A percentile compares a stretch with the other conserved stretches of the same genome.
Conservation (phyloP, 2,797 vertebrate species). For the Chiropotes sagulatus region DNA sequence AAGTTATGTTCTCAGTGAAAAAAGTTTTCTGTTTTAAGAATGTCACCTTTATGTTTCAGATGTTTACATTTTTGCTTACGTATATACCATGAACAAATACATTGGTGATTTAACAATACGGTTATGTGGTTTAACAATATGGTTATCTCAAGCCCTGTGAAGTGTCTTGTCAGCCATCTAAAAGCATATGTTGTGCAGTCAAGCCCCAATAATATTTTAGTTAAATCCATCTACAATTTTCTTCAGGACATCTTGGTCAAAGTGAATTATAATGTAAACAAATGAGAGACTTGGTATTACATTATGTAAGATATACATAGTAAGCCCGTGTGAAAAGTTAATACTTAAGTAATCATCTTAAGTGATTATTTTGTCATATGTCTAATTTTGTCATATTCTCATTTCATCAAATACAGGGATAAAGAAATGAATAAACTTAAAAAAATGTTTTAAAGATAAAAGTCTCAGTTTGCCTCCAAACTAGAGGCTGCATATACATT, state of each 20-base stretch:
- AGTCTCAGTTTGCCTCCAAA: not conserved
- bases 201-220: slow-evolving; percentile 61
- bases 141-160: slow-evolving; percentile 73
- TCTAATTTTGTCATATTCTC: slow-evolving; percentile 6
- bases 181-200: slow-evolving; percentile 72
- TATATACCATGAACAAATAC: slow-evolving; percentile 47
- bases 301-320: not conserved
- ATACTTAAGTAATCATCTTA: not conserved
- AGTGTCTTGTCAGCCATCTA: slow-evolving; percentile 73
- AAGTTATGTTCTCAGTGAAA: slow-evolving; percentile 71
- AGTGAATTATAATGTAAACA: slow-evolving; percentile 69
- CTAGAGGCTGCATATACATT: not conserved
- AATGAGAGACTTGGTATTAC: slow-evolving; percentile 56
- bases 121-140: slow-evolving; percentile 79
- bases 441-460: not conserved
- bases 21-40: slow-evolving; percentile 75
- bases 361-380: not conserved
- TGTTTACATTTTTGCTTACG: slow-evolving; percentile 83
- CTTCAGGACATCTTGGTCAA: slow-evolving; percentile 69
- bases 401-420: not conserved
- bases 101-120: slow-evolving; percentile 75
- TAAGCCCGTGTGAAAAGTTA: slow-evolving; percentile 14
- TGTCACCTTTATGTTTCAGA: slow-evolving; percentile 79
- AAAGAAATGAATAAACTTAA: slow-evolving; percentile 30
- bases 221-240: slow-evolving; percentile 70